These are phyloP conservation scores for Elysia crispata DNA, from an alignment of 2,888 invertebrate species.

Conservation along the genomic window DNA sequence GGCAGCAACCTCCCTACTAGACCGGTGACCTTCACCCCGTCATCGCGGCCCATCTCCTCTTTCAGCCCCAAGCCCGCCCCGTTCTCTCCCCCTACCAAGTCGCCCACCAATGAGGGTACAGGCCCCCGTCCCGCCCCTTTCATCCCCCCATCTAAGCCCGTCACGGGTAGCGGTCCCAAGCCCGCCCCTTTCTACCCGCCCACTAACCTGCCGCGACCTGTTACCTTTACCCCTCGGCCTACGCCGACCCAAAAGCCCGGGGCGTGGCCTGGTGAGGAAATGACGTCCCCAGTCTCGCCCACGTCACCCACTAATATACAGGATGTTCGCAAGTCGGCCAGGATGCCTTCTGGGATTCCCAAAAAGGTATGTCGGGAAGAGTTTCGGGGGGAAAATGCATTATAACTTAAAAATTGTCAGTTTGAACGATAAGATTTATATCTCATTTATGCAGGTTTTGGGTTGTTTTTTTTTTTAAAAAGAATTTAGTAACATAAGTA, in stretches of 20 bases:
- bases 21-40: slow-evolving; percentile 25
- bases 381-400: no score
- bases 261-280: slow-evolving; percentile 20
- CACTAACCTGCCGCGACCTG: slow-evolving; percentile 15
- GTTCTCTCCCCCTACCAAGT: no score
- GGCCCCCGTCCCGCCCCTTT: not conserved
- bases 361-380: not conserved
- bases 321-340: slow-evolving; percentile 46
- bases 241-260: slow-evolving; percentile 62
- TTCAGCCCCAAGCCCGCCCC: no score
- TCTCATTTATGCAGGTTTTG: no score
- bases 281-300: slow-evolving; percentile 21
- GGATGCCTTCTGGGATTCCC: slow-evolving; percentile 42
- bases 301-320: slow-evolving; percentile 23
- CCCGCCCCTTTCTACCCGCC: slow-evolving; percentile 47
- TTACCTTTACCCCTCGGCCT: slow-evolving; percentile 49
- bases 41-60: not conserved
- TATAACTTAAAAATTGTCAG: no score
- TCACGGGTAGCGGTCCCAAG: not conserved
- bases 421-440: no score
- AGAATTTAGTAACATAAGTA: no score
- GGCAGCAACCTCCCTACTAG: not conserved
- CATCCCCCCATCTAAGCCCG: not conserved
- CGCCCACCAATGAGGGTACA: not conserved
- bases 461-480: no score